Evolutionary conservation across 2,113 vertebrate species (phyloP).

Genomic region (Pterocles gutturalis): DNA sequence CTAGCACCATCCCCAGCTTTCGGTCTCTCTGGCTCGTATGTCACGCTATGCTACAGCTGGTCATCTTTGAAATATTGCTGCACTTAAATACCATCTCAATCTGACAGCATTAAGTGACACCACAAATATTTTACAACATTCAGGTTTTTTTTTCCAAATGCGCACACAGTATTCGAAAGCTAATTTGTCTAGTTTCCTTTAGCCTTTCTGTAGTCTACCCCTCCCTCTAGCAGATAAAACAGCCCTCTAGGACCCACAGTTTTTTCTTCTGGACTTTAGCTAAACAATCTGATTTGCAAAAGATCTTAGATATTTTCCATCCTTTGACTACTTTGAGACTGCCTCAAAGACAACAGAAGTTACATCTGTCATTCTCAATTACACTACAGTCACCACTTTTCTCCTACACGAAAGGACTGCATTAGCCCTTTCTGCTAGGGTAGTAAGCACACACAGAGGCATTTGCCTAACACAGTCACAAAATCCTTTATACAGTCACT

Average conservation of each 20-base stretch:
- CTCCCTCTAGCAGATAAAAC: neutral
- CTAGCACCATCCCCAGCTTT: neutral
- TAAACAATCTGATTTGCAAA: neutral
- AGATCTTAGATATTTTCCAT: neutral
- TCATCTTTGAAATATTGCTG: neutral
- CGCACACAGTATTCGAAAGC: neutral
- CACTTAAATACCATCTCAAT: neutral
- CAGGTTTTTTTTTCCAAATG: neutral
- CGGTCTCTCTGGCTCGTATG: neutral
- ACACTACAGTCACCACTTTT: neutral
- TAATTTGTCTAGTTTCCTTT: neutral
- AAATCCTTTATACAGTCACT: neutral
- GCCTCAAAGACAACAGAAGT: neutral
- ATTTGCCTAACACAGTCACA: neutral
- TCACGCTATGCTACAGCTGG: rapidly evolving
- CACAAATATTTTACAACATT: neutral
- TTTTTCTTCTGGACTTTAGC: neutral
- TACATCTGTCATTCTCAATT: neutral
- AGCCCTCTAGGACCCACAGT: neutral
- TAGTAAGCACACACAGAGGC: neutral
- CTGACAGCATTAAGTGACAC: neutral
- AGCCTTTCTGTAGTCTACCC: neutral
- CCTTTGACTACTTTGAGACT: neutral
- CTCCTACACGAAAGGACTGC: neutral
- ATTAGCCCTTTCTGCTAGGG: neutral